phyloP scores from a whole-genome alignment of 2,113 vertebrate species.

The Pseudorhombus dupliciocellatus region DNA sequence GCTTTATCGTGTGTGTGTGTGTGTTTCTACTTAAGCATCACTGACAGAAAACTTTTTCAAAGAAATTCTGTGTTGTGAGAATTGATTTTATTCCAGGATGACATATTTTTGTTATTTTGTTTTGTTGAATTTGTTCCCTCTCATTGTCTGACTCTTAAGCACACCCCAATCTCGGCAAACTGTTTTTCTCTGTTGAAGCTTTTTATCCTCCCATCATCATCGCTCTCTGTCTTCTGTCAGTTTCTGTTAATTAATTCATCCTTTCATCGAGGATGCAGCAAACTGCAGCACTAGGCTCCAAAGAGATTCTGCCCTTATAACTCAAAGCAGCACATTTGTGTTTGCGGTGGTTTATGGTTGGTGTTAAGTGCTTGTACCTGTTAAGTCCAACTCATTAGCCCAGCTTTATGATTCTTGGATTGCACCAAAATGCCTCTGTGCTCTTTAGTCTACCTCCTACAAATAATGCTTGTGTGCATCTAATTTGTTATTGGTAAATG shows the following conservation, averaged over 20 bases:
- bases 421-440: not conserved
- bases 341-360: too few species aligned
- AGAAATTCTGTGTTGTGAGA: too few species aligned
- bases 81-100: not conserved
- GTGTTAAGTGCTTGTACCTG: not conserved
- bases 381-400: not conserved
- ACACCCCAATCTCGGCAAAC: not conserved
- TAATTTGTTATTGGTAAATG: not conserved
- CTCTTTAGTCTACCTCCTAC: not conserved
- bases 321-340: not conserved
- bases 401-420: not conserved
- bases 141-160: too few species aligned
- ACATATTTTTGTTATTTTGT: constrained; percentile 25
- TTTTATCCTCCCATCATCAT: constrained; percentile 19
- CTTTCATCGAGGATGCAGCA: not conserved
- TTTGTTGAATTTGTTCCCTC: constrained; percentile 23
- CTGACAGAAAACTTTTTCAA: too few species aligned
- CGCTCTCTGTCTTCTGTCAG: not conserved
- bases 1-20: too few species aligned
- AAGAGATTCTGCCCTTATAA: not conserved
- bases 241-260: constrained; percentile 1
- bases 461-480: not conserved
- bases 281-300: not conserved
- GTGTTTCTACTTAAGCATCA: too few species aligned
- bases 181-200: not conserved